Evolutionary conservation across 2,113 vertebrate species (phyloP), one percentile per base, ranked within the genome.

Genomic region (Aegypius monachus): DNA sequence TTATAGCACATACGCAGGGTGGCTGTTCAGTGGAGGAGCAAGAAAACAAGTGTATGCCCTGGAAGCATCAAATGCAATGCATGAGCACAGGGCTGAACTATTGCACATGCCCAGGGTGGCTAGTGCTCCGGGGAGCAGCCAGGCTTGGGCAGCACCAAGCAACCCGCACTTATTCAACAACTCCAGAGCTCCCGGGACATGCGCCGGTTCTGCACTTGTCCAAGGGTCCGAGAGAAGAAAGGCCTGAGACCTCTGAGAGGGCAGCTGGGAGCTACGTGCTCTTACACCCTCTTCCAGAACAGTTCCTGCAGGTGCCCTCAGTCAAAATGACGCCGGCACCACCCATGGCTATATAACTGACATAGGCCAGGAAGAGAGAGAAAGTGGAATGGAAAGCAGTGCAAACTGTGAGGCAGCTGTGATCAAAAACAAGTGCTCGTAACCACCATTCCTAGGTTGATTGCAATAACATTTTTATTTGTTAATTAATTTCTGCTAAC

Each of bases 31-130:
- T 31, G 23, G 20, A 62, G 29, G 17, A 38, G 20, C 22, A 58
- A 47, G 23, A 29, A 74, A 32, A 20, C 8, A 12, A 15, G 1
- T n/a, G 22, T 21, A 12, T 42, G 11, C 19, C 8, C 23, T 31
- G 22, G 22, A 50, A 77, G 29, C 7, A 7, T 10, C 29, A 65
- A 56, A 38, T 4, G 9, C 43, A 29, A 7, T 13, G 38, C 0
- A 0, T 4, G 14, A 23, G 18, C n/a, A 22, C 4, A 17, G 62
- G 59, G 25, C 48, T 68, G 56, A 59, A 45, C 52, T 70, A 2
- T 4, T 83, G 62, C 26, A 11, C 0, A 0, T 66, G 66, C 17
- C 26, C 40, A 19, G 34, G 17, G 23, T 38, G 47, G 27, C 27
- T 20, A 40, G 15, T 1, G 4, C 31, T 34, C 31, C 9, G 42